Conservation (phyloP, 2,113 vertebrate genomes). For the Pao palembangensis region DNA sequence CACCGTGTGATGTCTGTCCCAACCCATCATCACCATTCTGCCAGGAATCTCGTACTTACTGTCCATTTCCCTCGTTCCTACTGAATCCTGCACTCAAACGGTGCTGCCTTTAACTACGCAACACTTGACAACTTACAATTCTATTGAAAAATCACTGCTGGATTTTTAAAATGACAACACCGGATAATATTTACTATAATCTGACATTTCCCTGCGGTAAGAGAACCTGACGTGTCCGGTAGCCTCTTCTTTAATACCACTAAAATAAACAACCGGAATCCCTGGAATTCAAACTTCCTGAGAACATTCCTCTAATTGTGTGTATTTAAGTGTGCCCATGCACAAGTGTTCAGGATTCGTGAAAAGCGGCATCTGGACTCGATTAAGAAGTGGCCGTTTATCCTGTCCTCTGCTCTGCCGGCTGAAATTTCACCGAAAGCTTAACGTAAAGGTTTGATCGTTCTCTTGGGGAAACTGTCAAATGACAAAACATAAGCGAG, state of each 20-base stretch:
- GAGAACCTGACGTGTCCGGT: slow-evolving; percentile 29
- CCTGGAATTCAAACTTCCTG: slow-evolving; percentile 55
- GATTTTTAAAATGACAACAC: too few species aligned
- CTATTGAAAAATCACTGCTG: too few species aligned
- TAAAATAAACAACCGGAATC: slow-evolving; percentile 58
- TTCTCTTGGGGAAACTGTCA: slow-evolving; percentile 20
- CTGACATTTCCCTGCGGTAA: slow-evolving; percentile 13
- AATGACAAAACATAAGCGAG: slow-evolving; percentile 17
- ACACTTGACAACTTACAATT: too few species aligned
- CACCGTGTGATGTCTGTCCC: slow-evolving; percentile 18
- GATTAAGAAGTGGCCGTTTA: slow-evolving; percentile 48
- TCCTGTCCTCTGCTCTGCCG: slow-evolving; percentile 31
- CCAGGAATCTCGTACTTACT: background rate
- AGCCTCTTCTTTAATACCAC: slow-evolving; percentile 25
- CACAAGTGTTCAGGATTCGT: slow-evolving; percentile 22
- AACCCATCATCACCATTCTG: slow-evolving; percentile 9
- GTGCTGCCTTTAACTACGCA: too few species aligned
- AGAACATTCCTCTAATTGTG: slow-evolving; percentile 56
- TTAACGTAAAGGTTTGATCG: slow-evolving; percentile 24
- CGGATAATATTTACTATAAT: too few species aligned
- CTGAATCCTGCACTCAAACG: too few species aligned
- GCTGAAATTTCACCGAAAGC: slow-evolving; percentile 38
- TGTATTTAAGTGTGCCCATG: slow-evolving; percentile 41
- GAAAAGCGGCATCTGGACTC: slow-evolving; percentile 47
- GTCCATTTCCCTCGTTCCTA: background rate